A percentile compares a stretch with the other conserved stretches of the same genome.
Evolutionary conservation across 2,797 vertebrate genomes (phyloP).

Genomic region (Falco novaeseelandiae): DNA sequence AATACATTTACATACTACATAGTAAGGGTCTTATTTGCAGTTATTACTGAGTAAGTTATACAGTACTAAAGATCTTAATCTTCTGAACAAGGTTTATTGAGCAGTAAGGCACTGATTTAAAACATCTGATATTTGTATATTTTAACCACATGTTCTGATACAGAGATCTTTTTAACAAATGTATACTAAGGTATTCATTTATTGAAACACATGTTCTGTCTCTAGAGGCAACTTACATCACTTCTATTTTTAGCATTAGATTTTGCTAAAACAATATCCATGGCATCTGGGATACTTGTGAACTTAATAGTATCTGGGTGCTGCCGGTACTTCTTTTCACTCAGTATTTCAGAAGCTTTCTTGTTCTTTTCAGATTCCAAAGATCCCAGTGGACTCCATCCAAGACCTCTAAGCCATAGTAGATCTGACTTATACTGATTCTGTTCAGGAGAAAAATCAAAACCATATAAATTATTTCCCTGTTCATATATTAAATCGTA

Average conservation of each 20-base stretch:
- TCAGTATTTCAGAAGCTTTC: slow-evolving; percentile 84
- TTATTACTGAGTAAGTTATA: background rate
- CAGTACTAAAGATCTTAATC: background rate
- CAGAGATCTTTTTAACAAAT: background rate
- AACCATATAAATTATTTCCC: background rate
- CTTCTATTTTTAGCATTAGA: slow-evolving; percentile 90
- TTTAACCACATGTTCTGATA: background rate
- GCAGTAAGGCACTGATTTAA: background rate
- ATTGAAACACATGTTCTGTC: background rate
- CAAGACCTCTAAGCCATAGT: slow-evolving; percentile 85
- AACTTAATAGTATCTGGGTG: slow-evolving; percentile 91
- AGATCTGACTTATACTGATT: slow-evolving; percentile 88
- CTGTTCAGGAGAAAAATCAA: slow-evolving; percentile 71
- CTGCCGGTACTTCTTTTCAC: slow-evolving; percentile 92
- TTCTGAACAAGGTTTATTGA: background rate
- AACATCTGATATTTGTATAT: background rate
- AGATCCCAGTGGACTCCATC: slow-evolving; percentile 93
- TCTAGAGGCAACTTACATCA: slow-evolving; percentile 79
- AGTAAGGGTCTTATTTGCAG: background rate
- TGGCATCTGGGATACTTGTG: slow-evolving; percentile 86
- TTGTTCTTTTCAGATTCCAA: slow-evolving; percentile 91
- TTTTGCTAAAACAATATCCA: slow-evolving; percentile 89
- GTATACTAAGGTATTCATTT: background rate
- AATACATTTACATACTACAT: background rate
- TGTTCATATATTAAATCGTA: background rate